Conservation (phyloP, 1,140 invertebrate genomes). For the Papilio aristodemus region DNA sequence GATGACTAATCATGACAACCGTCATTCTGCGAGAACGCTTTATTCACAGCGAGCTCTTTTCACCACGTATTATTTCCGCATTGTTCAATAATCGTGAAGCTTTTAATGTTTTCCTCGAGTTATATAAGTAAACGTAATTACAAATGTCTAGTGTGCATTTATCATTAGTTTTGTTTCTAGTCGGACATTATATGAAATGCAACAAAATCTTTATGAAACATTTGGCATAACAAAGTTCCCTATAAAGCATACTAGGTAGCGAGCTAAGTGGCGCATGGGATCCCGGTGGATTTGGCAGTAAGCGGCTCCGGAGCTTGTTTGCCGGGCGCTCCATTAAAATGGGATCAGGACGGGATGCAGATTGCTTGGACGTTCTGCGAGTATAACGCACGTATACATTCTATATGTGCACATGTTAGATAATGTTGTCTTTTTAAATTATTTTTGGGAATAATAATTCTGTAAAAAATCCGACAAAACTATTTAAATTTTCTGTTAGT, state of each 20-base stretch:
- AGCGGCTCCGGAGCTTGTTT: slow-evolving; percentile 76
- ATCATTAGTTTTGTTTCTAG: not conserved
- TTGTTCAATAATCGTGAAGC: not conserved
- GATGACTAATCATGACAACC: slow-evolving; percentile 30
- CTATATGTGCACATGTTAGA: slow-evolving; percentile 46
- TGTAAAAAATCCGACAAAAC: not conserved
- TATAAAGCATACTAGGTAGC: slow-evolving; percentile 55
- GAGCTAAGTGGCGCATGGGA: slow-evolving; percentile 72
- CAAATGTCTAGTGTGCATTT: not conserved
- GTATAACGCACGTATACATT: slow-evolving; percentile 41
- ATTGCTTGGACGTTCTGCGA: slow-evolving; percentile 62
- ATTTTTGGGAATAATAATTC: slow-evolving; percentile 30
- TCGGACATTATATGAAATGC: slow-evolving; percentile 2
- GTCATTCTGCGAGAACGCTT: slow-evolving; percentile 20
- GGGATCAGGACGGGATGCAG: slow-evolving; percentile 76
- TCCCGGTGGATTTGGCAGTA: slow-evolving; percentile 73
- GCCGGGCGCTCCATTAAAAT: slow-evolving; percentile 79
- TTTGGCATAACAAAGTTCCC: slow-evolving; percentile 18
- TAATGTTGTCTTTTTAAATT: slow-evolving; percentile 37
- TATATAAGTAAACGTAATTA: slow-evolving; percentile 6
- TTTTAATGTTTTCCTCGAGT: slow-evolving; percentile 11
- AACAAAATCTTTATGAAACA: slow-evolving; percentile 20
- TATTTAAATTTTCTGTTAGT: not conserved
- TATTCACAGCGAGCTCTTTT: slow-evolving; percentile 8
- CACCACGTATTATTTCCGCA: slow-evolving; percentile 20